Conservation (phyloP, 2,797 vertebrate species). For the Acanthopagrus latus region DNA sequence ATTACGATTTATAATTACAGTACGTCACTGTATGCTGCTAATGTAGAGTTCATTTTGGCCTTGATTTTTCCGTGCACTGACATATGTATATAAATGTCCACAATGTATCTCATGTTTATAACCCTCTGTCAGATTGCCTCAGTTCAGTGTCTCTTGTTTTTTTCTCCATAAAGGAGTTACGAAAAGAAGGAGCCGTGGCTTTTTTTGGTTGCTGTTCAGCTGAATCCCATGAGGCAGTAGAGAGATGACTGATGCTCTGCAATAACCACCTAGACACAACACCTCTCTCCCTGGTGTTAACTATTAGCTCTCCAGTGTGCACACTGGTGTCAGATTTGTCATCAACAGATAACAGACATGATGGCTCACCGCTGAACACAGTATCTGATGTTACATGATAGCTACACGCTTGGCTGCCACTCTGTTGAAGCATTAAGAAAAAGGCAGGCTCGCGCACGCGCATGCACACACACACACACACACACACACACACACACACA, state of each 20-base stretch:
- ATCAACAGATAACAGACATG: slow-evolving; percentile 4
- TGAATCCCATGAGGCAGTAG: slow-evolving; percentile 3
- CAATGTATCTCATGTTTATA: neutral
- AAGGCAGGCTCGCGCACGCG: neutral
- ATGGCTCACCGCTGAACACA: slow-evolving; percentile 1
- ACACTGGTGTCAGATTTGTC: slow-evolving; percentile 22
- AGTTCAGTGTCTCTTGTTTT: slow-evolving; percentile 1
- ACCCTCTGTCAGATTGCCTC: neutral
- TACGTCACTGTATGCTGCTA: neutral
- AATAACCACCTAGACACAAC: slow-evolving; percentile 16
- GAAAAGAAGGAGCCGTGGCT: neutral
- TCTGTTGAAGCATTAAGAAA: neutral
- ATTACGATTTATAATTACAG: neutral
- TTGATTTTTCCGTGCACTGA: neutral
- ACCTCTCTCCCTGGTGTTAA: slow-evolving; percentile 22
- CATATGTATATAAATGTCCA: neutral
- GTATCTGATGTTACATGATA: neutral
- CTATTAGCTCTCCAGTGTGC: slow-evolving; percentile 26
- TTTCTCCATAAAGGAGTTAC: slow-evolving; percentile 15
- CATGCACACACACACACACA: neutral
- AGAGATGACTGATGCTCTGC: slow-evolving; percentile 8
- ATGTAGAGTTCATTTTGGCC: neutral
- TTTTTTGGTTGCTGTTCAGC: neutral
- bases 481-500: no score
- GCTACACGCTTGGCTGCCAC: neutral